Evolutionary conservation across 1,140 invertebrate genomes (phyloP).

Genomic region (Drosophila setifemur): DNA sequence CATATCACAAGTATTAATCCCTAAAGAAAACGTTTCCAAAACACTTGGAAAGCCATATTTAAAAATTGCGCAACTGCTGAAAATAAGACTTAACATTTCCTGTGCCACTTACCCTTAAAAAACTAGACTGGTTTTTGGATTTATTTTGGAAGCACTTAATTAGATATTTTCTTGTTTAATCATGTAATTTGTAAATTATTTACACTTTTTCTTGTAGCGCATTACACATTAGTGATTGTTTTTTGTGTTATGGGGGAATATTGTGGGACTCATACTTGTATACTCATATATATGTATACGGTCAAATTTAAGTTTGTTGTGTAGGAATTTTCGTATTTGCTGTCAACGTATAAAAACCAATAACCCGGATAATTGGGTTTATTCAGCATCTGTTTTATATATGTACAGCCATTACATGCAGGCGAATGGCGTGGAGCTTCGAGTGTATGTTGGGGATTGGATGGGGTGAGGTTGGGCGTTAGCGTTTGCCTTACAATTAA

Average conservation of each 20-base stretch:
- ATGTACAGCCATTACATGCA: constrained; percentile 46
- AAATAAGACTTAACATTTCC: not conserved
- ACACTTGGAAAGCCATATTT: no score
- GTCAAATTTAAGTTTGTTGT: not conserved
- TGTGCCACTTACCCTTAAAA: no score
- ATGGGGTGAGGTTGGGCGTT: constrained; percentile 13
- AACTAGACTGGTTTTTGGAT: no score
- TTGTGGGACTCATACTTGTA: constrained; percentile 19
- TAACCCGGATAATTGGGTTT: not conserved
- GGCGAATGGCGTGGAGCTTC: constrained; percentile 3
- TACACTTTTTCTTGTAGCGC: constrained; percentile 41
- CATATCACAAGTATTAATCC: no score
- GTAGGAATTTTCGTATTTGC: not conserved
- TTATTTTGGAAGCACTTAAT: constrained; percentile 62
- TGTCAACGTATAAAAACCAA: not conserved
- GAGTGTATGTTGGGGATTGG: not conserved
- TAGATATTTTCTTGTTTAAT: constrained; percentile 51
- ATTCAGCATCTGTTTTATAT: constrained; percentile 1
- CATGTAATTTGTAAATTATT: constrained; percentile 57
- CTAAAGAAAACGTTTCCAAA: no score
- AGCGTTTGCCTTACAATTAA: constrained; percentile 59
- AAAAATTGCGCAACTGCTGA: no score
- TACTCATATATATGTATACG: constrained; percentile 1
- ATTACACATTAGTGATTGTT: constrained; percentile 1
- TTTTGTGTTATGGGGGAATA: not conserved